Base-by-base conservation (phyloP, 2,797 vertebrate species). In the Echiichthys vipera region DNA sequence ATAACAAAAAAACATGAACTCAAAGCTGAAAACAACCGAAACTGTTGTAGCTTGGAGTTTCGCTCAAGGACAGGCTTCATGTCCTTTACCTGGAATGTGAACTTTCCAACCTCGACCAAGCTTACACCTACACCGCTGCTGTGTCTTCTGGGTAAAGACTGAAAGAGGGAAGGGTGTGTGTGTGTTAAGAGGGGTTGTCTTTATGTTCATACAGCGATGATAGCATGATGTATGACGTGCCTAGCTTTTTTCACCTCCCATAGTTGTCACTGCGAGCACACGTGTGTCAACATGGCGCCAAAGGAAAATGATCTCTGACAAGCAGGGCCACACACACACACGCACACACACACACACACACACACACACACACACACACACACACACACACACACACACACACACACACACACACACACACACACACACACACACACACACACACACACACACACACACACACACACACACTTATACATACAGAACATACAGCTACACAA, bases 71-170 rank as follows among this genome's bases (percentile, higher is more conserved):
- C 78, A 30, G 10, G 12, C 34, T 3, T 17, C 22, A 24, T 71
- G 55, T 64, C 55, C 36, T 65, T 55, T 27, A 73, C 67, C 57
- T 85, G 74, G 80, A 87, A 87, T 80, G 75, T 78, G 69, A 81
- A 87, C 80, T 55, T 32, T 46, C 17, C 74, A 17, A 77, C 62
- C 78, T 58, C 34, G 27, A 8, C 27, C 17, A 7, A 22, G 25
- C 49, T n/a, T 56, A 49, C 57, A 84, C 74, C 71, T 76, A 78
- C n/a, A 57, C 20, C 46, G 25, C 42, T 36, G 12, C 34, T 36
- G 9, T 63, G 71, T 59, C 25, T 59, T 55, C 69, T 78, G 67
- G 40, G 42, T 43, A 55, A 51, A 56, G 20, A 55, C 46, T 39
- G 14, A 47, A 49, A 39, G 18, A 20, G 18, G 43, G 18, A 58